A percentile compares a stretch with the other conserved stretches of the same genome.
phyloP scores from a whole-genome alignment of 1,140 invertebrate species.

The Bombyx mori region ASM3026992v2 NC_085107.1:5285001-5285500 shows the following conservation, averaged over 20 bases:
- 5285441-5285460: constrained; percentile 62
- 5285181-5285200: no score
- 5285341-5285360: constrained; percentile 51
- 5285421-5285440: constrained; percentile 59
- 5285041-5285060: no score
- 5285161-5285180: no score
- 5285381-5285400: constrained; percentile 77
- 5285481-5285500: constrained; percentile 84
- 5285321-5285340: constrained; percentile 36
- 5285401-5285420: constrained; percentile 59
- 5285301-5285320: constrained; percentile 70
- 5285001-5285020: no score
- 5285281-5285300: constrained; percentile 76
- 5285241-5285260: constrained; percentile 62
- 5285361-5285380: constrained; percentile 73
- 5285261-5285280: constrained; percentile 75
- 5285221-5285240: not conserved
- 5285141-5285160: no score
- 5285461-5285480: constrained; percentile 75
- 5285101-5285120: no score
- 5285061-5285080: no score
- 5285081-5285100: no score
- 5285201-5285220: not conserved
- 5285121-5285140: no score
- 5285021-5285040: no score